Evolutionary conservation across 2,797 vertebrate genomes (phyloP), one percentile per base, ranked within the genome.

Genomic region (Chloroceryle inda): DNA sequence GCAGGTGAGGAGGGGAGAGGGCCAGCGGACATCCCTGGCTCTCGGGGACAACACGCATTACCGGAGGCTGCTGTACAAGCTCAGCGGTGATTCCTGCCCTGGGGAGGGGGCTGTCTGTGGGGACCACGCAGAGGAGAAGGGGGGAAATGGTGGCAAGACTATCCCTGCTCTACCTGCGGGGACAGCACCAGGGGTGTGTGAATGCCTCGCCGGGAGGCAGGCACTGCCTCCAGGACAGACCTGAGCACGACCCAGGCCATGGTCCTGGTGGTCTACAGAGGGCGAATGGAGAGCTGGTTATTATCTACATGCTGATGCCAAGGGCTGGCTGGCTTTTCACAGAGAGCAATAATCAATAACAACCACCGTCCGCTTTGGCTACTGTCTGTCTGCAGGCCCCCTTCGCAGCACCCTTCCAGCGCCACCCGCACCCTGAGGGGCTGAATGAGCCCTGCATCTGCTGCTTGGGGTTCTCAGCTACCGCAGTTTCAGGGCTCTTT

Each of bases 111-210:
- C 0, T 4, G 12, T 11, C 24, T 4, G 13, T 18, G 19, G 68
- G 38, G 35, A 24, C 35, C 0, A 1, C 0, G 1, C 5, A 17
- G 35, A 16, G 7, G 61, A 26, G 40, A 40, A 11, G 18, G 16
- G 14, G 5, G 29, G 11, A 1, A 8, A 16, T 35, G 35, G 47
- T 21, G 26, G 15, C 27, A 47, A 26, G 64, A 4, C 31, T 27
- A 14, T 10, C 67, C 49, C 50, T 59, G 50, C 35, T 61, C 62
- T 21, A 52, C 19, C 53, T 15, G 27, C 27, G 68, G 90, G n/a
- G 50, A 58, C 24, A n/a, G 37, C 2, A 20, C 31, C 11, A 9
- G 58, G 61, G 76, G 29, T 29, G 31, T 0, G 29, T 4, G 9
- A 10, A 5, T 20, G 49, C 17, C 8, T n/a, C 22, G 13, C 71